Evolutionary conservation across 1,140 invertebrate species (phyloP), one percentile per base, ranked within the genome.

Genomic region (Drosophila micromelanica): DNA sequence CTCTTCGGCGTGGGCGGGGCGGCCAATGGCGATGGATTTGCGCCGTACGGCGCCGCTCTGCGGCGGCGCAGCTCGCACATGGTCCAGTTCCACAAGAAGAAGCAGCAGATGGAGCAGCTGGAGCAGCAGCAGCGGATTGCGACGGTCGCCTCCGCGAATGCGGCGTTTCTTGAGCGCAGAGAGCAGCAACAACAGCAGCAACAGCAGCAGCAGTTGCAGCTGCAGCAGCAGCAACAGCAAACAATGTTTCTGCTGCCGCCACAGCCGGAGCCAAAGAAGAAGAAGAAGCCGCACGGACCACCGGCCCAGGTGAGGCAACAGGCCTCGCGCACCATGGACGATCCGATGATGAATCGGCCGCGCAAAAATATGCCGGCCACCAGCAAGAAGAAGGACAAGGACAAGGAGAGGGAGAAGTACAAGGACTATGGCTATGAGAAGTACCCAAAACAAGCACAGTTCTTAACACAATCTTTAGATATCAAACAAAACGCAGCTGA

Each of bases 261-360:
- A 8, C 78, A 81, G 56, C 65, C 67, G 30, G 71, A 77, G 3
- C 73, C 81, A 17, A 90, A 90, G 52, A 91, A 91, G 64, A 91
- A 91, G 51, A 91, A 91, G 65, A 91, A 91, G 38, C 72, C 82
- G 4, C 86, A 78, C 0, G 90, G 90, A 11, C 90, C 90, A 12
- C 90, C 90, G 23, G 69, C 90, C 0, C 90, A 91, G 20, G 80
- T 75, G 43, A 54, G 90, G 5, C 75, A 85, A 17, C 90, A 91
- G n/a, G 75, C 82, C 0, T 89, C 90, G 1, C 82, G 90, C 5
- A 80, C 76, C 69, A 91, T 91, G 90, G 90, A 91, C 0, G 81
- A 86, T 70, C 90, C 90, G 1, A 49, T 91, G 52, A 91, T 91
- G 90, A 89, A 91, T 73, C 78, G 90, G 0, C 90, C 90, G 3